Percentiles rank a stretch among this genome's conserved stretches.
Conservation (phyloP, 2,888 invertebrate genomes). For the Leptinotarsa haldemani region DNA sequence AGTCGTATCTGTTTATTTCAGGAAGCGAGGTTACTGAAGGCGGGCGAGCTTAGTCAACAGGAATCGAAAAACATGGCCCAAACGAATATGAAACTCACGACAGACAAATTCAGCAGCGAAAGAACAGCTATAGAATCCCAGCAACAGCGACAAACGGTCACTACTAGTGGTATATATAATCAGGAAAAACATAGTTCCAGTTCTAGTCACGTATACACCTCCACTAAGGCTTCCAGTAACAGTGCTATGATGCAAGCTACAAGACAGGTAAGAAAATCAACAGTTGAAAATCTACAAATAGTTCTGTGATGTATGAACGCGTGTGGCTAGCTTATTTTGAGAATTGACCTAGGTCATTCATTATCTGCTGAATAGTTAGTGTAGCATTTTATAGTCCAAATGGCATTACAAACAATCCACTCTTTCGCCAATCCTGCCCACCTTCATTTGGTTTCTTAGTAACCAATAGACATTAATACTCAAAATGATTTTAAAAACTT, state of each 20-base stretch:
- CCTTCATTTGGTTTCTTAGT: no score
- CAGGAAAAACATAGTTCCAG: constrained; percentile 78
- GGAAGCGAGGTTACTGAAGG: constrained; percentile 86
- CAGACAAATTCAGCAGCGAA: constrained; percentile 88
- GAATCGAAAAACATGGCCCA: constrained; percentile 88
- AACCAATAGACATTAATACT: no score
- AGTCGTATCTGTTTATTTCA: constrained; percentile 63
- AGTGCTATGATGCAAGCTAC: constrained; percentile 65
- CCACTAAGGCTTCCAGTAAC: constrained; percentile 78
- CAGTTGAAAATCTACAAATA: background rate
- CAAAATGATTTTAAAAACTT: no score
- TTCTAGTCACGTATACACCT: constrained; percentile 82
- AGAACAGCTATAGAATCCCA: constrained; percentile 74
- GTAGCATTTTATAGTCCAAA: background rate
- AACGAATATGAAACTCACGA: constrained; percentile 85
- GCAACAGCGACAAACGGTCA: constrained; percentile 84
- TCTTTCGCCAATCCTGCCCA: background rate
- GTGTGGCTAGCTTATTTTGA: background rate
- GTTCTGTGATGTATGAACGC: background rate
- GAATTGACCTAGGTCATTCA: background rate
- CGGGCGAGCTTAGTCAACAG: constrained; percentile 86
- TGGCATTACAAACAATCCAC: background rate
- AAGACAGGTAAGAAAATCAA: constrained; percentile 51
- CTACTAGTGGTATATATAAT: constrained; percentile 82
- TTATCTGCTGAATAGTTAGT: background rate